A percentile compares a stretch with the other conserved stretches of the same genome.
phyloP scores from a whole-genome alignment of 1,140 invertebrate genomes.

The Orchesella cincta region DNA sequence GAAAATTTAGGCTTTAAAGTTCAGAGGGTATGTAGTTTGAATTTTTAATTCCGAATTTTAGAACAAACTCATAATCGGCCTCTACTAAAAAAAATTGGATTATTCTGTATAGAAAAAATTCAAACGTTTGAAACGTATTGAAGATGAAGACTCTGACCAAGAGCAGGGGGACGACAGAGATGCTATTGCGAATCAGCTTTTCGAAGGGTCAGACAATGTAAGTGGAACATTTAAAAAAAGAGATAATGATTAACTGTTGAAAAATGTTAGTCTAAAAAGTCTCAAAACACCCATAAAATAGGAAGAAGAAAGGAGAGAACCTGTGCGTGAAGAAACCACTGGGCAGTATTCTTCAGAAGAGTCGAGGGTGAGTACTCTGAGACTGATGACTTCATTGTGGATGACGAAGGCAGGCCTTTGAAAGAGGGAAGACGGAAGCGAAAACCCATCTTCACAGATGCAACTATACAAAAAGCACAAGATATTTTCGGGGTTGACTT shows the following conservation, averaged over 20 bases:
- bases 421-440: conserved; percentile 58
- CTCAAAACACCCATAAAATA: too few relatives aligned
- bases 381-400: conserved; percentile 65
- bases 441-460: conserved; percentile 43
- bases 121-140: conserved; percentile 76
- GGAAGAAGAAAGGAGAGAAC: conserved; percentile 77
- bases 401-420: conserved; percentile 64
- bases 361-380: conserved; percentile 53
- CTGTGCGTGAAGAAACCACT: conserved; percentile 53
- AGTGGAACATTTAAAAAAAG: conserved; percentile 54
- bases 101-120: conserved; percentile 64
- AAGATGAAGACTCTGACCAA: conserved; percentile 83
- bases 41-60: conserved; percentile 38
- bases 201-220: conserved; percentile 82
- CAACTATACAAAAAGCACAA: conserved; percentile 66
- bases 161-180: conserved; percentile 76
- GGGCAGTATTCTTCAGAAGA: conserved; percentile 50
- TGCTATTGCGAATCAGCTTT: conserved; percentile 84
- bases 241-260: conserved; percentile 1
- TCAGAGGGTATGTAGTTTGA: conserved; percentile 69
- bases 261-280: too few relatives aligned
- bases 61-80: too few relatives aligned
- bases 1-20: conserved; percentile 97
- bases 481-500: conserved; percentile 71
- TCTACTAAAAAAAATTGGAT: not conserved